Base-by-base conservation (phyloP, 2,113 vertebrate species). In the Platysternon megacephalum region DNA sequence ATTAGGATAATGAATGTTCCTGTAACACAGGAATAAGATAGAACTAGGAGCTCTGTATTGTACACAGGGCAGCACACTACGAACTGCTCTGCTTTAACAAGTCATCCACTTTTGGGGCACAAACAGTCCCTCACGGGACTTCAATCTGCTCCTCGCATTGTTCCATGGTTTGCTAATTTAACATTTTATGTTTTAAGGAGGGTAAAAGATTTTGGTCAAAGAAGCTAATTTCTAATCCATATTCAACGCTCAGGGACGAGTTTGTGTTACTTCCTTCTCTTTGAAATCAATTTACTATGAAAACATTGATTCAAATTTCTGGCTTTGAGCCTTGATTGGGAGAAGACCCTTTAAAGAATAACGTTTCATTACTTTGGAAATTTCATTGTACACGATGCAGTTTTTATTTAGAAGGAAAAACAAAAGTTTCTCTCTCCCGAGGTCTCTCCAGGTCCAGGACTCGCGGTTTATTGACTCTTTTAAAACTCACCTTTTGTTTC, bases 401-500 rank as follows among this genome's bases (percentile, higher is more conserved):
- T 82, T 95, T 97, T 97, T 97, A 97, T 97, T 97, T 98, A 87
- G 55, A 93, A 94, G 95, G 97, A 98, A 97, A 98, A 97, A 96
- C 97, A 97, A 98, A 98, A 98, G 96, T 98, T 97, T 97, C 97
- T 95, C n/a, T 56, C 94, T 96, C 89, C 65, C 3, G 91, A 96
- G 96, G 93, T 97, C 97, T 91, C 52, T 42, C 68, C 91, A 92
- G 97, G 94, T 96, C 92, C 93, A 96, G 97, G 96, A 96, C 92
- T 92, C 94, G 0, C 79, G 52, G 95, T 94, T 98, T 97, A 95
- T 94, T 79, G 89, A 87, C 88, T 95, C 94, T 97, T 97, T 98
- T 96, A 95, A 74, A 95, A 96, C 72, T 90, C 93, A 93, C 68
- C 89, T 79, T 5, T 87, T 7, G 28, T 78, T 86, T 94, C 55